These are phyloP conservation scores for Dendrocopos noguchii DNA, from an alignment of 2,113 vertebrate genomes.

Conservation along the genomic window DNA sequence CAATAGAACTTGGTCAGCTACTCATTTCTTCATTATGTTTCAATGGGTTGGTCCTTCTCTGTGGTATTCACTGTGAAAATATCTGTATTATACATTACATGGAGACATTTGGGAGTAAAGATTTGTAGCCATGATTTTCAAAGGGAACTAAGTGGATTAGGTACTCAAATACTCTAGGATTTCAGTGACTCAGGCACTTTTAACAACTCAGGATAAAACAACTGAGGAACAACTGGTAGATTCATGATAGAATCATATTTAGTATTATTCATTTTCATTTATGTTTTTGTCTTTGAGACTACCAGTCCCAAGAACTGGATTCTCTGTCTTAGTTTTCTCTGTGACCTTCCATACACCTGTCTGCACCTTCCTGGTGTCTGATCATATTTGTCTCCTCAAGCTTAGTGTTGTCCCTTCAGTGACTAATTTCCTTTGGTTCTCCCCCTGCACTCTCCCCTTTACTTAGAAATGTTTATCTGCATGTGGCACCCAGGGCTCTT, in stretches of 20 bases:
- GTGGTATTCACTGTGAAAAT: not conserved
- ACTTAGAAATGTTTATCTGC: not conserved
- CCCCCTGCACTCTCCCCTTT: not conserved
- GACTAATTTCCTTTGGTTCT: not conserved
- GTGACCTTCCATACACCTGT: not conserved
- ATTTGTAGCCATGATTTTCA: not conserved
- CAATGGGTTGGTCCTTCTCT: not conserved
- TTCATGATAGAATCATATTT: not conserved
- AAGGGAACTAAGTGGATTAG: not conserved
- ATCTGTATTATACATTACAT: not conserved
- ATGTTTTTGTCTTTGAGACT: not conserved
- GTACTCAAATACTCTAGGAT: not conserved
- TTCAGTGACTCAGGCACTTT: conserved; percentile 23
- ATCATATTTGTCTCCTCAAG: not conserved
- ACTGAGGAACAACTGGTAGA: not conserved
- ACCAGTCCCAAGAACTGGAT: not conserved
- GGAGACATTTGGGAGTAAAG: not conserved
- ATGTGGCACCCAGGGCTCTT: not conserved
- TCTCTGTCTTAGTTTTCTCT: not conserved
- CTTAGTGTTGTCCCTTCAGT: not conserved
- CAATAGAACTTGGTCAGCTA: not conserved
- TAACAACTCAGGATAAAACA: conserved; percentile 9
- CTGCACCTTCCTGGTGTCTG: not conserved
- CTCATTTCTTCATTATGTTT: not conserved
- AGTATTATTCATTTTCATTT: conserved; percentile 1